Evolutionary conservation across 2,888 invertebrate species (phyloP).

Genomic region (Sepioteuthis lessoniana): DNA sequence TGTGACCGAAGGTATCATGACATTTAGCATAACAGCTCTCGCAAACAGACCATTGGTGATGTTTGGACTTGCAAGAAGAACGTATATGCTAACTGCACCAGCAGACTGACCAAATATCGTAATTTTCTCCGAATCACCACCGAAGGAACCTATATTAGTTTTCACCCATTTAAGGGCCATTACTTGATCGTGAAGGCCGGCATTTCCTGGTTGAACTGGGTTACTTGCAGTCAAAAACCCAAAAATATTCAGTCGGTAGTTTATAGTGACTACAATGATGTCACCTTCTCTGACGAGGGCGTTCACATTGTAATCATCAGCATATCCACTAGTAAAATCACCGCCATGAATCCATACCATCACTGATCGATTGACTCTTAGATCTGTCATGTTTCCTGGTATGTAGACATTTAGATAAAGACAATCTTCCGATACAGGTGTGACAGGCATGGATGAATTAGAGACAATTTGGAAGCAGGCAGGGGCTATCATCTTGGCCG

Average conservation of each 20-base stretch:
- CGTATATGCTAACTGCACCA: constrained; percentile 50
- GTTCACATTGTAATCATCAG: constrained; percentile 79
- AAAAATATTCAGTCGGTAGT: constrained; percentile 52
- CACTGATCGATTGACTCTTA: constrained; percentile 75
- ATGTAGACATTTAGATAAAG: constrained; percentile 59
- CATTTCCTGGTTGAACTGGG: constrained; percentile 55
- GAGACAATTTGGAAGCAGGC: neutral
- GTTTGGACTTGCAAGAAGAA: neutral
- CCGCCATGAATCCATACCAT: constrained; percentile 95
- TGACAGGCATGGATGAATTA: too few species aligned
- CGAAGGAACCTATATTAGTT: constrained; percentile 55
- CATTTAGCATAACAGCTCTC: neutral
- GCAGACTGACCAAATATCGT: constrained; percentile 53
- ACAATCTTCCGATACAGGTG: constrained; percentile 57
- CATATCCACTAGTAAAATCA: constrained; percentile 92
- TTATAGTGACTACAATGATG: constrained; percentile 53
- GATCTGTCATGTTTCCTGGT: constrained; percentile 52
- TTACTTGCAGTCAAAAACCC: constrained; percentile 56
- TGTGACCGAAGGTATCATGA: neutral
- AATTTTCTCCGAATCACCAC: constrained; percentile 55
- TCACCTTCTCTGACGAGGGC: constrained; percentile 52
- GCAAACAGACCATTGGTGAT: neutral
- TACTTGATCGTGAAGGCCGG: constrained; percentile 58
- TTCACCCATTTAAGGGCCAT: constrained; percentile 57
- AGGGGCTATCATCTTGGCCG: neutral